Conservation (phyloP, 2,888 invertebrate species). For the Folsomia candida region DNA sequence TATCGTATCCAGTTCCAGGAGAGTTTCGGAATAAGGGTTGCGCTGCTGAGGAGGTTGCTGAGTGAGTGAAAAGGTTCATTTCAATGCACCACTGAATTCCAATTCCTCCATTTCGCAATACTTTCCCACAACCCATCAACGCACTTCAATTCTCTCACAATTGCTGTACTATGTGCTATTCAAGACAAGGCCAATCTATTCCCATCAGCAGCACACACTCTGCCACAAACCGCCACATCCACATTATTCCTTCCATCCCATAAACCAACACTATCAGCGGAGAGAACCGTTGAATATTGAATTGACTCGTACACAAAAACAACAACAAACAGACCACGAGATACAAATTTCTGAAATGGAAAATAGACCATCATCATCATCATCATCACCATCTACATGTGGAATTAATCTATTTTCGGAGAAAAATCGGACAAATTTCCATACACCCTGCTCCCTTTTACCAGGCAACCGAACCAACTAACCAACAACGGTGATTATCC, state of each 20-base stretch:
- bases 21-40: neutral
- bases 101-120: neutral
- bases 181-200: neutral
- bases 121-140: neutral
- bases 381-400: no score
- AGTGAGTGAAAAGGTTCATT: neutral
- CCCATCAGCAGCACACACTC: no score
- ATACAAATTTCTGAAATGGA: neutral
- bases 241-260: neutral
- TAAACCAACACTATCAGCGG: no score
- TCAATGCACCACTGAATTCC: neutral
- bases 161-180: no score
- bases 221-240: neutral
- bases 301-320: no score
- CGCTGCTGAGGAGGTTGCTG: neutral
- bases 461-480: no score
- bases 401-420: no score
- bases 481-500: no score
- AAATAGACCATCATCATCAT: no score
- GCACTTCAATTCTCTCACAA: neutral
- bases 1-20: neutral
- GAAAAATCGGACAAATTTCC: no score
- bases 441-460: no score
- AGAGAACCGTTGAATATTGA: no score
- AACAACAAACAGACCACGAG: neutral